phyloP scores from a whole-genome alignment of 2,797 vertebrate species.

The Clarias laeviceps region DNA sequence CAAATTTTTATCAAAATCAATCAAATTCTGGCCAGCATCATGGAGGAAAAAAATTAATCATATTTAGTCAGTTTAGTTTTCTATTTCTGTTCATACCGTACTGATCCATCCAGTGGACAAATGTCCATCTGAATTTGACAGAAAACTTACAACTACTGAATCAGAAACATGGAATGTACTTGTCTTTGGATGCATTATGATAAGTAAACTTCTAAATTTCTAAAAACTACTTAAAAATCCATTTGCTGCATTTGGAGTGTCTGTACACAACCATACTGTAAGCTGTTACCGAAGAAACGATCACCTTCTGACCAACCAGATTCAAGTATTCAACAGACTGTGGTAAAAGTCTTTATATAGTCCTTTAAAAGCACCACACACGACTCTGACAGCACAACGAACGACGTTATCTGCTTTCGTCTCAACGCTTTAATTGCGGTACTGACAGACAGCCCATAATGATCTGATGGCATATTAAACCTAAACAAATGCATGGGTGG shows the following conservation, averaged over 20 bases:
- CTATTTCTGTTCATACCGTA: neutral
- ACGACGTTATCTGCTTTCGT: neutral
- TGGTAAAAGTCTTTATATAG: neutral
- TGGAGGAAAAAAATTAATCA: neutral
- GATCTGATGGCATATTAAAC: slow-evolving; percentile 22
- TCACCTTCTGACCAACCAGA: neutral
- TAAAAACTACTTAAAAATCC: neutral
- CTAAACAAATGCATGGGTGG: slow-evolving; percentile 18
- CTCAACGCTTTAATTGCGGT: neutral
- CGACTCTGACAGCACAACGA: neutral
- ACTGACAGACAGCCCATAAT: slow-evolving; percentile 25
- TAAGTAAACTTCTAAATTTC: neutral
- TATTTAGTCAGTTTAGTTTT: neutral
- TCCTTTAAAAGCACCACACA: neutral
- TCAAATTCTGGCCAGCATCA: neutral
- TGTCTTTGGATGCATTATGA: neutral
- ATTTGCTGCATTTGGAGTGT: neutral
- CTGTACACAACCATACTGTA: too few species aligned
- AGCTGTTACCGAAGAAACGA: too few species aligned
- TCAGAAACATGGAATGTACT: neutral
- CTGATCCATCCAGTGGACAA: too few species aligned
- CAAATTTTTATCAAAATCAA: neutral
- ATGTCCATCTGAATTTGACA: neutral
- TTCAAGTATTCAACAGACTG: neutral
- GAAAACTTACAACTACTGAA: neutral